phyloP scores from a whole-genome alignment of 2,113 vertebrate genomes.

The Poecilia latipinna region DNA sequence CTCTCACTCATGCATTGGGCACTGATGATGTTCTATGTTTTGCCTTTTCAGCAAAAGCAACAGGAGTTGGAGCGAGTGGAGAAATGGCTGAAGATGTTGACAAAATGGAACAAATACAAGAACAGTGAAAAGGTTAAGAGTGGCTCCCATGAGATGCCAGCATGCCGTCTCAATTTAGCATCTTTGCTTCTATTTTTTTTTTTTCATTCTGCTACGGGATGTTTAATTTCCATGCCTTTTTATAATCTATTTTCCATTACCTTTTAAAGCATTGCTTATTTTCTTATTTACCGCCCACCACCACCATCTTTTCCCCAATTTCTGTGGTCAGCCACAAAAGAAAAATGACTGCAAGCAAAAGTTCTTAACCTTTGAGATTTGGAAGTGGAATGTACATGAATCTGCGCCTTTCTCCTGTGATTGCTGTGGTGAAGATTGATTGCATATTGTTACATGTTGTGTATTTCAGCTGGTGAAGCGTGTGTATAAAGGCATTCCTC shows the following conservation, averaged over 20 bases:
- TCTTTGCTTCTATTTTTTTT: background rate
- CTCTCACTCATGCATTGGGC: background rate
- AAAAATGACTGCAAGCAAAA: conserved; percentile 9
- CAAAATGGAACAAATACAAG: conserved; percentile 91
- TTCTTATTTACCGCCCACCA: background rate
- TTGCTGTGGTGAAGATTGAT: conserved; percentile 11
- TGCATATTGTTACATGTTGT: background rate
- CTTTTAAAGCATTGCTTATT: conserved; percentile 23
- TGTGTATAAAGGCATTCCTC: conserved; percentile 92
- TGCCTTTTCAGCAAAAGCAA: conserved; percentile 83
- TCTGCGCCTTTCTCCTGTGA: background rate
- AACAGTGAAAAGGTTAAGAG: conserved; percentile 86
- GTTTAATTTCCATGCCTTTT: conserved; percentile 26
- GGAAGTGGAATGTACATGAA: background rate
- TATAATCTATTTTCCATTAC: conserved; percentile 50
- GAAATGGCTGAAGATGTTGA: conserved; percentile 96
- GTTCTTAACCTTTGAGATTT: conserved; percentile 11
- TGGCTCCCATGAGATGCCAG: background rate
- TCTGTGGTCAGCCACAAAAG: conserved; percentile 5
- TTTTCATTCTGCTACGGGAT: conserved; percentile 12
- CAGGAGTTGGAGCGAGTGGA: conserved; percentile 88
- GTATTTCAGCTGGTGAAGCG: conserved; percentile 86
- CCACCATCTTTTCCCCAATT: background rate
- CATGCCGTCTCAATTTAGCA: conserved; percentile 12
- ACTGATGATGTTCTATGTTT: conserved; percentile 1